phyloP scores from a whole-genome alignment of 2,888 invertebrate genomes.

The Andrena flavipes region DNA sequence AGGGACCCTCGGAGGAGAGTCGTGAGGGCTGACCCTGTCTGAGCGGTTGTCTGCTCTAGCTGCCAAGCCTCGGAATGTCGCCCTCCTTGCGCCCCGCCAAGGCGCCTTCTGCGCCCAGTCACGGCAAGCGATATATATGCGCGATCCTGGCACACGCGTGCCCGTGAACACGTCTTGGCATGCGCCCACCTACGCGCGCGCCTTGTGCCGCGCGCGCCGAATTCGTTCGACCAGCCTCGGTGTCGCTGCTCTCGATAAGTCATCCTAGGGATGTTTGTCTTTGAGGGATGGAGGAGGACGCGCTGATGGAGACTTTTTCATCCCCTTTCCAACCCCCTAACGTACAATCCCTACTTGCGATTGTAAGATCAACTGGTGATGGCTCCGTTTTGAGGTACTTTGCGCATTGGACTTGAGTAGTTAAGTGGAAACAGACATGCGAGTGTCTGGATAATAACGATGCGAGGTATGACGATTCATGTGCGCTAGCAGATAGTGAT shows the following conservation, averaged over 20 bases:
- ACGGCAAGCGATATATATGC: conserved; percentile 49
- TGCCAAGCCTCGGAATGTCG: conserved; percentile 26
- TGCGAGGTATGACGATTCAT: no score
- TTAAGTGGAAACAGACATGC: no score
- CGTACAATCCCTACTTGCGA: no score
- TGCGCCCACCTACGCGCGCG: conserved; percentile 59
- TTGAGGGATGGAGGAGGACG: no score
- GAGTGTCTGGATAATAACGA: no score
- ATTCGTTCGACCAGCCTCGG: conserved; percentile 19
- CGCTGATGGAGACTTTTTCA: no score
- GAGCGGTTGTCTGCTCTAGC: conserved; percentile 47
- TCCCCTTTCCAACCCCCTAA: no score
- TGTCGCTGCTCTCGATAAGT: conserved; percentile 46
- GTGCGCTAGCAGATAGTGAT: no score
- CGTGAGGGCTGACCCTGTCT: conserved; percentile 47
- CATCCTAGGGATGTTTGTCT: conserved; percentile 37
- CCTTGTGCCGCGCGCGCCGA: conserved; percentile 42
- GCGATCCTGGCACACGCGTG: conserved; percentile 66
- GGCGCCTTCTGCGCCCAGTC: conserved; percentile 45
- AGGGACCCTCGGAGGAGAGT: conserved; percentile 1
- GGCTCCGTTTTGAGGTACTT: no score
- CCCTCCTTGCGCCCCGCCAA: conserved; percentile 42
- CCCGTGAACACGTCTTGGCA: conserved; percentile 57
- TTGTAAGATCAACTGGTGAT: no score
- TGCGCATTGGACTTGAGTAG: no score